Conservation (phyloP, 2,113 vertebrate species). For the Okapia johnstoni region DNA sequence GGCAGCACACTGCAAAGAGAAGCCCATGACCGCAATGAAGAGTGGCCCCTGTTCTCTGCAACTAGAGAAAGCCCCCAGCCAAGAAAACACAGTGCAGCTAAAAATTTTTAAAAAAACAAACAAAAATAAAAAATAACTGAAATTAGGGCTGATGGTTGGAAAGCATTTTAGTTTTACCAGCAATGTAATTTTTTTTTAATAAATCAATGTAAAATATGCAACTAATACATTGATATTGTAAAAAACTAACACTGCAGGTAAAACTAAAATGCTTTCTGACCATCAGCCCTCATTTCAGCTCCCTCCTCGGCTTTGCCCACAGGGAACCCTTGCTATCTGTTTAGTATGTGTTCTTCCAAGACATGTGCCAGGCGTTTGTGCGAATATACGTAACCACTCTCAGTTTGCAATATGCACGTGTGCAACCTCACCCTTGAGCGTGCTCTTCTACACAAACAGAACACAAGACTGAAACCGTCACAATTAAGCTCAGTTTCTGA, state of each 20-base stretch:
- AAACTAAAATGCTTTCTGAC: not conserved
- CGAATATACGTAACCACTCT: not conserved
- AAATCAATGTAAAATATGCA: not conserved
- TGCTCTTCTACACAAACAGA: not conserved
- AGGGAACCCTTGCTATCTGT: not conserved
- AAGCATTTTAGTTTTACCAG: not conserved
- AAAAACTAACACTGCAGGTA: not conserved
- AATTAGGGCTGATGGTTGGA: not conserved
- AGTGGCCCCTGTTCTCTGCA: not conserved
- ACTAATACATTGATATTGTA: not conserved
- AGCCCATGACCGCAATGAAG: accelerated
- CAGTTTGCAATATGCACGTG: not conserved
- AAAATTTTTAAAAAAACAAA: not conserved
- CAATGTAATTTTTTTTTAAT: not conserved
- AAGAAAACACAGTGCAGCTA: not conserved
- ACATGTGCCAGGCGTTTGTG: not conserved
- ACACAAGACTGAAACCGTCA: not conserved
- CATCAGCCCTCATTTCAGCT: not conserved
- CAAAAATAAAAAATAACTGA: not conserved
- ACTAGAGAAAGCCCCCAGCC: not conserved
- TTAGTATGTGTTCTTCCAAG: not conserved
- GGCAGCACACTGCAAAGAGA: not conserved
- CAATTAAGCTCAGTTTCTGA: not conserved
- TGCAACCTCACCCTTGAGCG: accelerated
- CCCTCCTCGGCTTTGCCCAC: not conserved